Evolutionary conservation across 2,797 vertebrate species (phyloP), one percentile per base, ranked within the genome.

Genomic region (Onychomys leucogaster): DNA sequence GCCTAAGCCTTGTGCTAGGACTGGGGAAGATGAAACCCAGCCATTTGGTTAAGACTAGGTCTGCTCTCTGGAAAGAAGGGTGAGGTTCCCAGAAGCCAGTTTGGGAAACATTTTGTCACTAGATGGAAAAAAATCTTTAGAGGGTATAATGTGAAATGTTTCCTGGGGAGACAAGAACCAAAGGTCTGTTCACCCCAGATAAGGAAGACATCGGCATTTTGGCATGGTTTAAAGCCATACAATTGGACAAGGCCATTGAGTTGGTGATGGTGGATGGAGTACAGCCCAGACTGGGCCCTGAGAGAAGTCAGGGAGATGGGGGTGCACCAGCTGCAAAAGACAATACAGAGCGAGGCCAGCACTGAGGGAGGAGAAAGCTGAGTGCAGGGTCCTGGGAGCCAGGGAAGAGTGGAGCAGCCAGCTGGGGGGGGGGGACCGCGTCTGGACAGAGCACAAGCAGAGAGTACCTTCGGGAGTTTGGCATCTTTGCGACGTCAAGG

Each of bases 401-500:
- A 88, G n/a, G 71, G n/a, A 80, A 73, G 37, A 32, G 55, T 46
- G 63, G 49, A 61, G 88, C 6, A 2, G 37, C 43, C 34, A 21
- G 29, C n/a, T 27, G 37, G 34, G 37, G 46, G 14, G 17, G 6
- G 10, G 16, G 59, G 59, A 19, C n/a, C n/a, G 27, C 52, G 16
- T 46, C 59, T 34, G n/a, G 37, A 37, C 41, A 23, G 37, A 85
- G 27, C 49, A 5, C 21, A 19, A 10, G 21, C 17, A 73, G 41
- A 76, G 52, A n/a, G 17, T 1, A 29, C 29, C 3, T 0, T 37
- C 3, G 0, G 11, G 7, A 1, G 4, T 29, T 8, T 67, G 67
- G 19, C 13, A 1, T 85, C 63, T 49, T 52, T 29, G 57, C 57
- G 27, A 61, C 73, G 81, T 7, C 6, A 37, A 77, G 61, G 57